Base-by-base conservation (phyloP, 1,140 invertebrate species). In the Bursaphelenchus mucronatus region DNA sequence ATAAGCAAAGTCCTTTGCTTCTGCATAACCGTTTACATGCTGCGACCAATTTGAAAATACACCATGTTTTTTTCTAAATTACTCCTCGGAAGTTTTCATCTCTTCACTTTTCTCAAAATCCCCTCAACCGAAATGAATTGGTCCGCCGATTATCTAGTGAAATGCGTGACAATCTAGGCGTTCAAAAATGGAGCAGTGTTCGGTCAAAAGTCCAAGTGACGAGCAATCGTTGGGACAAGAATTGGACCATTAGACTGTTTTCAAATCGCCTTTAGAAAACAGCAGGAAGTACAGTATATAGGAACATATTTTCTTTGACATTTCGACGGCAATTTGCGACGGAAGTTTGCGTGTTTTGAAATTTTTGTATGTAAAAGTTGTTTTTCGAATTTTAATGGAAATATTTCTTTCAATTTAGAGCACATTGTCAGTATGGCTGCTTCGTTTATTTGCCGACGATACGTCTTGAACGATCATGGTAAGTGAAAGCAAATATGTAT, bases 401-500 rank as follows among this genome's bases (percentile, higher is more conserved):
- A 5, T 10, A 9, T n/a, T 55, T 55, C 6, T 55, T n/a, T n/a
- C 13, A 6, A n/a, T 30, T 55, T 55, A n/a, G n/a, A 59, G 21
- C 3, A 4, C 51, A n/a, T 59, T 43, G 1, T 11, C 30, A 30
- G 3, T 4, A 68, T 71, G 61, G 67, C 69, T 17, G 50, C 67
- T 46, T 50, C 67, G 44, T 70, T 66, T 55, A 72, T 70, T 30
- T 70, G 68, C 39, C 47, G 69, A 9, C 51, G 68, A 39, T 70
- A 70, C 55, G 43, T 70, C 13, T 51, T 70, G 8, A 66, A 70
- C 45, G 68, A 70, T 59, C 13, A 71, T 15, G 68, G 68, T 70
- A 10, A 57, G 63, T 64, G n/a, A 44, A 30, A 63, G 8, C 0
- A 63, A n/a, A 13, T 30, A n/a, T 15, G n/a, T 49, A 49, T 49